Evolutionary conservation across 2,113 vertebrate species (phyloP), one percentile per base, ranked within the genome.

Genomic region (Menura novaehollandiae): DNA sequence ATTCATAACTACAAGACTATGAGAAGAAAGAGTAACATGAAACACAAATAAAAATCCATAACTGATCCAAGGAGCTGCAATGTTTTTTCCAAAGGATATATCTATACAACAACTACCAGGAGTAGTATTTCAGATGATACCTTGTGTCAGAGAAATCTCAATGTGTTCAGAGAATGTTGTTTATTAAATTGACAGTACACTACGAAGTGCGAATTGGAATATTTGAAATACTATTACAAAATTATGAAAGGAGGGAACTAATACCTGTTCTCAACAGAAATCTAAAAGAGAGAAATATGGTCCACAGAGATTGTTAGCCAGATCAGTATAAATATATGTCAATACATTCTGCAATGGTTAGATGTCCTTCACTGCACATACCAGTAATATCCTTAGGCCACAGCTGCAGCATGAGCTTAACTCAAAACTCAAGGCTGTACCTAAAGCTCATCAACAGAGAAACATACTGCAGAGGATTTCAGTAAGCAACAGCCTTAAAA

Each of bases 401-500:
- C 33, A 44, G 64, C 53, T 73, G 90, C 75, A 93, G 69, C 32
- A 35, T 37, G n/a, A 81, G 12, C 46, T 79, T 71, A 82, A 83
- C 62, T 91, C 55, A 28, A 78, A 89, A n/a, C 49, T 76, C 59
- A 44, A 74, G 55, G 28, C 39, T 67, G 53, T 94, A 88, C 82
- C 82, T 93, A 72, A 95, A 91, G 46, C 79, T 95, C 89, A 93
- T 60, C 60, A 91, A 55, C 64, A 92, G 39, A 90, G 63, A 89
- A 84, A 85, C 1, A 30, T 10, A 91, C 66, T 86, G 91, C 83
- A 92, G 69, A 88, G 87, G 64, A 92, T 76, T 83, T 95, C 67
- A 53, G 72, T 80, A 76, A 76, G 67, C 47, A 88, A 51, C 66
- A 85, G 47, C 71, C 53, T 84, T 81, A 52, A 94, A 97, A 92